Evolutionary conservation across 2,113 vertebrate species (phyloP), one percentile per base, ranked within the genome.

Genomic region (Callithrix jacchus): DNA sequence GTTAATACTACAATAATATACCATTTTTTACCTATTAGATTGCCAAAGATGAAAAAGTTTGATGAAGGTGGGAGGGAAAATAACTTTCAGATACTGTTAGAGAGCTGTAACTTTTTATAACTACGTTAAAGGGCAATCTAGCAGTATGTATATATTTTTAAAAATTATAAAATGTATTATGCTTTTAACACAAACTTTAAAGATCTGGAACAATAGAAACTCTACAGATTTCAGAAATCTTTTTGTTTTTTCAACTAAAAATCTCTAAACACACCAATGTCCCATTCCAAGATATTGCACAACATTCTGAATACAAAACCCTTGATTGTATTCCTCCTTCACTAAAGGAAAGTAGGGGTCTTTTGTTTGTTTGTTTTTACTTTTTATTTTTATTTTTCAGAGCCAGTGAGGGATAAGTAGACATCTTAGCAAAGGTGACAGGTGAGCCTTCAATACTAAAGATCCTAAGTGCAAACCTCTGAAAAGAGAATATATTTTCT

Each of bases 181-280:
- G 99, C 98, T 99, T 99, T 99, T 99, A 99, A 99, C 99, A 99
- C 98, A 99, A 99, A 99, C 99, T 99, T 99, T 98, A 99, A 99
- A 99, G 99, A 99, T 99, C 98, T 99, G 98, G 98, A 99, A 98
- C 99, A 99, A 99, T 99, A 99, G 98, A 99, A 99, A 99, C 99
- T 99, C 98, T 99, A 99, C 99, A 99, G 98, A 98, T 99, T 98
- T 98, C 98, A 99, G 98, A 98, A 98, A 98, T 98, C 98, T 98
- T 98, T 97, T 98, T 98, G 87, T 96, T 98, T 98, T 98, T 98
- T 98, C 98, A 98, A 99, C 99, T 99, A 99, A 77, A 77, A 98
- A 98, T 98, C 98, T 98, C 98, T 98, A 99, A 98, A 98, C 98
- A 99, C 98, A 97, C 98, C 98, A 98, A 98, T 98, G 98, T 98